Conservation (phyloP, 1,140 invertebrate genomes). For the Coptotermes formosanus region DNA sequence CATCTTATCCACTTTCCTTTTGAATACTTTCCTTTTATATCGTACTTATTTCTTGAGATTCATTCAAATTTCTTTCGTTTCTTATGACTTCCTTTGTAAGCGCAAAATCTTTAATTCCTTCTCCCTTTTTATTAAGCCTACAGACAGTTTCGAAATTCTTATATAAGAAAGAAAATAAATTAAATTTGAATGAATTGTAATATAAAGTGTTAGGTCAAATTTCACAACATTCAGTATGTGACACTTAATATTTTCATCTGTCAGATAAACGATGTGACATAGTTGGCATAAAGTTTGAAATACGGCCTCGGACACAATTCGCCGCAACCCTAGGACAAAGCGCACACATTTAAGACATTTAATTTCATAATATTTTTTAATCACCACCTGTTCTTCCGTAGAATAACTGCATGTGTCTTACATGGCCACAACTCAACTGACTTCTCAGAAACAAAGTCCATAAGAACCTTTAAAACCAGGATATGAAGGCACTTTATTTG, state of each 20-base stretch:
- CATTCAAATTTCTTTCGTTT: not conserved
- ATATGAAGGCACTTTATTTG: too few species aligned
- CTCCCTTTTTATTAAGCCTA: not conserved
- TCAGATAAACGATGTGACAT: not conserved
- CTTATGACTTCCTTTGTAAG: not conserved
- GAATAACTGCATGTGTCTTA: too few species aligned
- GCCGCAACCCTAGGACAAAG: too few species aligned
- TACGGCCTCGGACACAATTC: too few species aligned
- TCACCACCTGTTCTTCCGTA: too few species aligned
- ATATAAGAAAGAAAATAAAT: not conserved
- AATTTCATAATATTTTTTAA: too few species aligned
- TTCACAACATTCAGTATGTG: not conserved
- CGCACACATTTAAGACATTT: too few species aligned
- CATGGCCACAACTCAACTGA: too few species aligned
- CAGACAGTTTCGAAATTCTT: not conserved
- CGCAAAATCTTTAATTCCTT: not conserved
- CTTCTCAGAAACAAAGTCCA: too few species aligned
- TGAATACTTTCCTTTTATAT: not conserved
- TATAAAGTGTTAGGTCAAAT: not conserved
- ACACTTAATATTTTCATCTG: not conserved
- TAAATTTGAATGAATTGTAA: not conserved
- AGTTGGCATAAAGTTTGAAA: too few species aligned
- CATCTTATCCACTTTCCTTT: not conserved
- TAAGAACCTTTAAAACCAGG: too few species aligned
- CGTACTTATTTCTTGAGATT: not conserved